phyloP scores from a whole-genome alignment of 2,113 vertebrate species.

The Microtus oregoni region DNA sequence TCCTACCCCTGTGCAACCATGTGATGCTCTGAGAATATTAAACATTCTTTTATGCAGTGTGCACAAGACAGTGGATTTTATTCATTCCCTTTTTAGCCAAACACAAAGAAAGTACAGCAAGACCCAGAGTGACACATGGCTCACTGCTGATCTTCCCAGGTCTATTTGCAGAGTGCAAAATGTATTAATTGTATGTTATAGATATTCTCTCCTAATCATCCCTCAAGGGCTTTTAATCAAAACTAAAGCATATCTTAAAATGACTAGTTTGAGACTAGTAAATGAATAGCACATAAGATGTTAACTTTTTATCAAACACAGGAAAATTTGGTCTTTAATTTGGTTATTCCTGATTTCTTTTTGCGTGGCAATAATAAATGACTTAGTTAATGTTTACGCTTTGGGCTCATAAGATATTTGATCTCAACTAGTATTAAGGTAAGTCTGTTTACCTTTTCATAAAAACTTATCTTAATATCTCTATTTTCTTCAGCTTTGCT shows the following conservation, averaged over 20 bases:
- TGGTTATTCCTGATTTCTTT: constrained; percentile 36
- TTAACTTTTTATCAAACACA: background rate
- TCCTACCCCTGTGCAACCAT: constrained; percentile 18
- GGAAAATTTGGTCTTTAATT: background rate
- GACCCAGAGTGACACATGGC: background rate
- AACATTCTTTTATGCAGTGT: constrained; percentile 31
- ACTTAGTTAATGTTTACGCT: background rate
- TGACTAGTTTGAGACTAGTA: background rate
- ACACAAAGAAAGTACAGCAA: constrained; percentile 14
- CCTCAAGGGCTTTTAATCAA: constrained; percentile 7
- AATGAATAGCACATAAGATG: background rate
- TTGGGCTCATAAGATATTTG: background rate
- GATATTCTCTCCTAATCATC: constrained; percentile 39
- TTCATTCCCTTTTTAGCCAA: constrained; percentile 40
- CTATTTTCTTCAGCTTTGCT: constrained; percentile 21
- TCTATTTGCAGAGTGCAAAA: background rate
- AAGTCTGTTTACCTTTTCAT: background rate
- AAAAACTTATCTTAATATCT: background rate
- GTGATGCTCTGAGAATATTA: constrained; percentile 36
- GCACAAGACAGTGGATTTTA: constrained; percentile 33
- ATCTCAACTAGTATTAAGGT: background rate
- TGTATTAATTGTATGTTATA: background rate
- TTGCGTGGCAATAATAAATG: background rate
- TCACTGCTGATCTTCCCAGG: background rate
- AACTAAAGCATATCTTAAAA: constrained; percentile 25